Evolutionary conservation across 2,797 vertebrate genomes (phyloP), one percentile per base, ranked within the genome.

Genomic region (Xenentodon cancila): DNA sequence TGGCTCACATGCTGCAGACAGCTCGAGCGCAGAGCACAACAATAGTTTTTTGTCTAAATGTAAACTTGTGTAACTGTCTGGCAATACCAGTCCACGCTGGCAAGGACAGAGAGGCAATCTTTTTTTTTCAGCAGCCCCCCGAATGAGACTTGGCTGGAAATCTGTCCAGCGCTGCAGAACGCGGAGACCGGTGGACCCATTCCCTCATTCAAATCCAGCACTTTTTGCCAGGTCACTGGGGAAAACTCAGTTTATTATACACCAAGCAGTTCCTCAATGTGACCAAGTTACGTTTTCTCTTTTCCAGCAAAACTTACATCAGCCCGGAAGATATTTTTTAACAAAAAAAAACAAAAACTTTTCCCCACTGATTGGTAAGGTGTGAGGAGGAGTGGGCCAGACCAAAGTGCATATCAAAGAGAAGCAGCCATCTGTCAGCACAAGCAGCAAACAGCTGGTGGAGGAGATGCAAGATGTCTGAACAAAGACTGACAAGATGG

Each of bases 401-500:
- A 74, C 70, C 70, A 81, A 76, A 80, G 81, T 82, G 75, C 85
- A 89, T 90, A 90, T 94, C 92, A 90, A 93, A 93, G 91, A 80
- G 82, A 84, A 77, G 78, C 79, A 84, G 85, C 88, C 97, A 97
- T 98, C 96, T 98, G 96, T 94, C 93, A 91, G 85, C 76, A 78
- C 84, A 90, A 89, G 84, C 89, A 90, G 91, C 92, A 93, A 93
- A 94, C 97, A 97, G 94, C 96, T 96, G 95, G 93, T 95, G 82
- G 92, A 95, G 92, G 80, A 93, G 91, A 90, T 77, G 92, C 95
- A 95, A 96, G 95, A 96, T 95, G 95, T 95, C 94, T 94, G 94
- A 93, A 93, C 92, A 92, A 81, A 92, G 91, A 96, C 93, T 96
- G 96, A 97, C 95, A 95, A 96, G 96, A 98, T 97, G 94, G 94